These are phyloP conservation scores for Lissonota sp. DNA, from an alignment of 2,888 invertebrate genomes.

Conservation along the genomic window DNA sequence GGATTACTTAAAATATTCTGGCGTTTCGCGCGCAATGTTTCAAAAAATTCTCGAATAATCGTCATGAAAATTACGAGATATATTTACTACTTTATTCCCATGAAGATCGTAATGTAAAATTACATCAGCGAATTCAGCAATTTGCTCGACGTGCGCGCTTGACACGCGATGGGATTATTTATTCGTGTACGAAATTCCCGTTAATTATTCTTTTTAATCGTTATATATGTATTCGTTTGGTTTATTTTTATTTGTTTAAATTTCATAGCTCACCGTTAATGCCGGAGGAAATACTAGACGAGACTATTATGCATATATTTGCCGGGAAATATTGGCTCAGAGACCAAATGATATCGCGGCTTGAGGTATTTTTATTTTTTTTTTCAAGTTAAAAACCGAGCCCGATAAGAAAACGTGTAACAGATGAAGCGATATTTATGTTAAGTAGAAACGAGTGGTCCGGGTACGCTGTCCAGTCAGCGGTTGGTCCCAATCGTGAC, in stretches of 20 bases:
- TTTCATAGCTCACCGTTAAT: constrained; percentile 7
- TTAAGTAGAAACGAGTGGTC: constrained; percentile 30
- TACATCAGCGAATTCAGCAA: constrained; percentile 27
- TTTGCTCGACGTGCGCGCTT: constrained; percentile 28
- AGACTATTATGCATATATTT: constrained; percentile 7
- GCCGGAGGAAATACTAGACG: constrained; percentile 38
- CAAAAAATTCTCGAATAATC: no score
- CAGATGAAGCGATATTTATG: neutral
- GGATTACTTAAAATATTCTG: constrained; percentile 76
- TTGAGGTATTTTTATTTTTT: constrained; percentile 15
- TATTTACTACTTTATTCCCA: no score
- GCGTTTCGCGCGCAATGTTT: constrained; percentile 47
- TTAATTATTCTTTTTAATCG: constrained; percentile 34
- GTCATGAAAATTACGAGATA: no score
- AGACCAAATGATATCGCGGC: constrained; percentile 23
- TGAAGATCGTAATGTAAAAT: neutral
- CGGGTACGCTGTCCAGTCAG: constrained; percentile 44
- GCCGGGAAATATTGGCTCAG: constrained; percentile 14
- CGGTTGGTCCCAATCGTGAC: constrained; percentile 60
- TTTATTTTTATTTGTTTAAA: constrained; percentile 9
- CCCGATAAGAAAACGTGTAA: constrained; percentile 14
- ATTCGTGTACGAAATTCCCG: constrained; percentile 42
- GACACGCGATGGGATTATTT: constrained; percentile 21
- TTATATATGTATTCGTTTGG: constrained; percentile 42
- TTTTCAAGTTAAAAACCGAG: constrained; percentile 1